A percentile compares a stretch with the other conserved stretches of the same genome.
phyloP scores from a whole-genome alignment of 2,888 invertebrate genomes.

The Pollenia angustigena region DNA sequence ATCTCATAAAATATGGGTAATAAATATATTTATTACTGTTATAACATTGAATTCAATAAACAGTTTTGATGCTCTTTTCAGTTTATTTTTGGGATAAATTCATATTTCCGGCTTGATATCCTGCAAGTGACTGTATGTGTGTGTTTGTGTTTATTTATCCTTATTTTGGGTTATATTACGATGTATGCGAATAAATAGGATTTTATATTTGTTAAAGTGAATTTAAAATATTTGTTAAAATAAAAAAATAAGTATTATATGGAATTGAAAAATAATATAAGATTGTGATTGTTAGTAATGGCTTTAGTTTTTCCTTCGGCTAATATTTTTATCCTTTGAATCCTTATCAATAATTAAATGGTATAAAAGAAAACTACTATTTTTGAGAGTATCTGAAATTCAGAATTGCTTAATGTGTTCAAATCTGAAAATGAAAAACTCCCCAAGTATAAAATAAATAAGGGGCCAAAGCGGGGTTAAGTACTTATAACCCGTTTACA shows the following conservation, averaged over 20 bases:
- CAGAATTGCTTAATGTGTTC: too few relatives aligned
- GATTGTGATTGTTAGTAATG: too few relatives aligned
- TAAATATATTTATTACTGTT: conserved; percentile 80
- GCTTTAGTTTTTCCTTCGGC: too few relatives aligned
- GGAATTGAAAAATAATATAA: not conserved
- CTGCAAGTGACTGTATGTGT: not conserved
- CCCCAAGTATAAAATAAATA: too few relatives aligned
- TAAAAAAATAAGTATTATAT: not conserved
- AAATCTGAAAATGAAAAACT: too few relatives aligned
- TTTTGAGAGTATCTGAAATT: too few relatives aligned
- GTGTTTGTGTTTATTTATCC: conserved; percentile 22
- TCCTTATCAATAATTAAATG: too few relatives aligned
- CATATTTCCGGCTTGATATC: conserved; percentile 46
- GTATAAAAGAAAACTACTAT: too few relatives aligned
- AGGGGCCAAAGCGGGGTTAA: too few relatives aligned
- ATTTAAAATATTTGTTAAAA: not conserved
- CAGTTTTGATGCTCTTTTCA: conserved; percentile 47
- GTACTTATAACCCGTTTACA: too few relatives aligned
- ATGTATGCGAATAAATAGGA: conserved; percentile 33
- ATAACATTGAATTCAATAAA: conserved; percentile 65
- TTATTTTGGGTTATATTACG: conserved; percentile 16
- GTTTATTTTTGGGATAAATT: not conserved
- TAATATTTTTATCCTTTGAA: too few relatives aligned
- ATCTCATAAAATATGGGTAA: conserved; percentile 80
- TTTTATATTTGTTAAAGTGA: conserved; percentile 40